Percentiles rank a stretch among this genome's conserved stretches.
phyloP scores from a whole-genome alignment of 2,888 invertebrate species.

The Caenorhabditis sp. region DNA sequence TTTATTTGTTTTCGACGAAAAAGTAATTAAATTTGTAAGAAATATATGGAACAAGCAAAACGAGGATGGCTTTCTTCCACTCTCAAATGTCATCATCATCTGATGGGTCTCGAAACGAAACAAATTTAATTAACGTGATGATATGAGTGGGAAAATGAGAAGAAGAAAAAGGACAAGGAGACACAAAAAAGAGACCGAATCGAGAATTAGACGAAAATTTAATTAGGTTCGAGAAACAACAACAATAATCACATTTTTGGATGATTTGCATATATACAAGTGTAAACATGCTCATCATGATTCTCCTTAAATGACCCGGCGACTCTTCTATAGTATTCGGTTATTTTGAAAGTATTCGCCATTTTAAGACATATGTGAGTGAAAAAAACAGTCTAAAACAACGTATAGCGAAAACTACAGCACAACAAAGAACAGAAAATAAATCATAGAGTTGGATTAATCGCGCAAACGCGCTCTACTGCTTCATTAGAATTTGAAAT shows the following conservation, averaged over 20 bases:
- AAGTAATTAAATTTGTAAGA: slow-evolving; percentile 19
- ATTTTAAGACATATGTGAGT: too few species aligned
- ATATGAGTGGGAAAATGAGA: slow-evolving; percentile 8
- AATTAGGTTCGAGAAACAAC: background rate
- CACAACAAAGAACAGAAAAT: too few species aligned
- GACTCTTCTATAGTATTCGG: too few species aligned
- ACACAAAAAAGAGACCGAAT: background rate
- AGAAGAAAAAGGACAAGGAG: slow-evolving; percentile 13
- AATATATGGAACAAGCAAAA: slow-evolving; percentile 10
- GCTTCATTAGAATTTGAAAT: too few species aligned
- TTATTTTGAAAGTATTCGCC: too few species aligned
- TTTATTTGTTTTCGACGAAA: background rate
- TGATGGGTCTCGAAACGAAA: slow-evolving; percentile 7
- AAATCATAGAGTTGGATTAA: too few species aligned
- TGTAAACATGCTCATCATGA: background rate
- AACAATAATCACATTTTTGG: background rate
- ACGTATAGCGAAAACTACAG: too few species aligned
- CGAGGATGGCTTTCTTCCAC: slow-evolving; percentile 13
- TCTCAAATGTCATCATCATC: slow-evolving; percentile 7
- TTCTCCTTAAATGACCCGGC: too few species aligned
- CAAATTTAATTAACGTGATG: slow-evolving; percentile 28
- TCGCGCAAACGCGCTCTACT: too few species aligned
- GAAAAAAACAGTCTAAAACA: too few species aligned
- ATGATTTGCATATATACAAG: background rate
- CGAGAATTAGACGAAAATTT: background rate